Percentiles rank a stretch among this genome's conserved stretches.
These are phyloP conservation scores for Alligator mississippiensis DNA, from an alignment of 2,113 vertebrate genomes.

Conservation along the genomic window DNA sequence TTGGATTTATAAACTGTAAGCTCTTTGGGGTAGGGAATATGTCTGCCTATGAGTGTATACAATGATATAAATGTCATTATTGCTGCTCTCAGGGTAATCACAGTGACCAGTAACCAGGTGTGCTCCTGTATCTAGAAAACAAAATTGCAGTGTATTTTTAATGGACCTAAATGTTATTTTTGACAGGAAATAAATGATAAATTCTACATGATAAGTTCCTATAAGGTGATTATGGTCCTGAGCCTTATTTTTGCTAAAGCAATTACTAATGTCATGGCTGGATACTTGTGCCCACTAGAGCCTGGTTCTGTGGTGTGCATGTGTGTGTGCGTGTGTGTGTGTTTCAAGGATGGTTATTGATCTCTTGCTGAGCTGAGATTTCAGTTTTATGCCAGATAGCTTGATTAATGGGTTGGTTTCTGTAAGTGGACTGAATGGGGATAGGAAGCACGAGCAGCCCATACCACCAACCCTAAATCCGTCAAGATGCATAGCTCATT, in stretches of 20 bases:
- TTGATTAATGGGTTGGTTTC: conserved; percentile 99
- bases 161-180: conserved; percentile 74
- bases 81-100: conserved; percentile 62
- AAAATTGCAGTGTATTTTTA: conserved; percentile 74
- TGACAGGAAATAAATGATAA: conserved; percentile 74
- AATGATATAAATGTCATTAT: conserved; percentile 67
- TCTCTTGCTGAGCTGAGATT: conserved; percentile 96
- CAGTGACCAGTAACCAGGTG: conserved; percentile 70
- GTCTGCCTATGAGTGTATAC: conserved; percentile 46
- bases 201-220: conserved; percentile 67
- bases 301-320: conserved; percentile 63
- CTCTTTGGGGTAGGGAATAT: conserved; percentile 38
- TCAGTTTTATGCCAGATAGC: conserved; percentile 95
- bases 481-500: conserved; percentile 89
- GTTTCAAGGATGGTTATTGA: conserved; percentile 91
- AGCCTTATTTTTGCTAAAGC: conserved; percentile 78
- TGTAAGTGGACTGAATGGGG: conserved; percentile 98
- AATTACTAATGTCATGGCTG: conserved; percentile 79
- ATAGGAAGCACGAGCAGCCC: conserved; percentile 89
- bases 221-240: conserved; percentile 63
- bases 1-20: conserved; percentile 17
- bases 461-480: conserved; percentile 87
- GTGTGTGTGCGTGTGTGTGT: conserved; percentile 48
- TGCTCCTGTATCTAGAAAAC: conserved; percentile 67
- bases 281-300: conserved; percentile 77